These are phyloP conservation scores for Nasonovia ribisnigri DNA, from an alignment of 2,888 invertebrate species.

Conservation along the genomic window DNA sequence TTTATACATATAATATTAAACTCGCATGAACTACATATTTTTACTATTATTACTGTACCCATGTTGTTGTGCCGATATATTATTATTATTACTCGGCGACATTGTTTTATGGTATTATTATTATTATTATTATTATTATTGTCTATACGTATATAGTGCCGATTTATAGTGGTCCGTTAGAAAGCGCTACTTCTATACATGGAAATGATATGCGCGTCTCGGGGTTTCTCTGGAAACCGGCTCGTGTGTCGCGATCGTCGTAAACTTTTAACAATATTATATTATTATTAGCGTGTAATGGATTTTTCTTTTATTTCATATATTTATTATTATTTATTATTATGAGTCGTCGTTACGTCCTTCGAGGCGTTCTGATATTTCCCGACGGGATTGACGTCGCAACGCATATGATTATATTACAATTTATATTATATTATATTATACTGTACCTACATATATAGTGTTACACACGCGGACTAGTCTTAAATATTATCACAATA, in stretches of 20 bases:
- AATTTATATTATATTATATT: background rate
- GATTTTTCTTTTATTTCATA: background rate
- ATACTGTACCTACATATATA: background rate
- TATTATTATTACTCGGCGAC: background rate
- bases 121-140: background rate
- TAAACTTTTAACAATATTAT: background rate
- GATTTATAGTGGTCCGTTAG: conserved; percentile 36
- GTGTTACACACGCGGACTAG: background rate
- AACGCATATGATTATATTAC: background rate
- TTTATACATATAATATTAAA: background rate
- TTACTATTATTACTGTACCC: background rate
- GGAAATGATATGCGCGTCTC: conserved; percentile 8
- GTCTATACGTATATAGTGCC: background rate
- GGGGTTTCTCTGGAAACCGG: conserved; percentile 52
- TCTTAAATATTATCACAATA: background rate
- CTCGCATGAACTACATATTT: background rate
- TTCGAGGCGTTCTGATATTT: background rate
- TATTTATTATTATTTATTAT: background rate
- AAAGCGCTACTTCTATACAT: conserved; percentile 53
- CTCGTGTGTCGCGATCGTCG: background rate
- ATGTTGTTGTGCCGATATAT: background rate
- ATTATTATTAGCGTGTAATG: background rate
- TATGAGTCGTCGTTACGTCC: background rate
- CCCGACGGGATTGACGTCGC: background rate
- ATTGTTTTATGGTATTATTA: conserved; percentile 16